Evolutionary conservation across 2,888 invertebrate species (phyloP), one percentile per base, ranked within the genome.

Genomic region (Physocephala rufipes): DNA sequence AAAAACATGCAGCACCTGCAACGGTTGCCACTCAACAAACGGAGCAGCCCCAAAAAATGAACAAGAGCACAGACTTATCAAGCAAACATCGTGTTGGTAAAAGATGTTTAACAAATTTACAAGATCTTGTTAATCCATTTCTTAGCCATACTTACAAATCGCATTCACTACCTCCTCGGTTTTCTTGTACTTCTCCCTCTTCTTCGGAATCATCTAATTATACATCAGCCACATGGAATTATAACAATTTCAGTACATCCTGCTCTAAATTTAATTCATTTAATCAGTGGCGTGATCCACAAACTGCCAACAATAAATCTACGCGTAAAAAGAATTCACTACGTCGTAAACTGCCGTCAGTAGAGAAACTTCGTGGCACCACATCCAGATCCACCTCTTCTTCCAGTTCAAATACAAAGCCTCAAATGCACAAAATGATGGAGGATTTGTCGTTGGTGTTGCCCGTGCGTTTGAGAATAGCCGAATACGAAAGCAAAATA

Each of bases 361-460:
- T 78, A 73, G 84, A 84, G 30, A 84, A 81, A 73, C 78, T 79
- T 12, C 76, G 80, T n/a, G 76, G 80, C 67, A 80, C 78, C 24
- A 82, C 80, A 71, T 64, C 76, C 2, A 76, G 80, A 5, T 78
- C 81, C 26, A 80, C 78, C 36, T 36, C 36, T 36, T 36, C 36
- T 45, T 49, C 78, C 15, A 70, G 61, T 2, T 71, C 71, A 43
- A 75, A 73, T 1, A 77, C 82, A 28, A 78, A 78, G 64, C 81
- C 82, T 4, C 81, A 80, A 71, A 80, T 82, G 67, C 84, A 84
- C 43, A 70, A 78, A 61, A 78, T 82, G 71, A 84, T 84, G 84
- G 83, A 84, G 74, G 84, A 84, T 73, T 75, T 84, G 61, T 82
- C 81, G 63, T 74, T 84, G 49, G 82, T 84, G 12, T 78, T 83